Percentiles rank a stretch among this genome's conserved stretches.
Conservation (phyloP, 1,140 invertebrate species). For the Drosophila ercepeae region DNA sequence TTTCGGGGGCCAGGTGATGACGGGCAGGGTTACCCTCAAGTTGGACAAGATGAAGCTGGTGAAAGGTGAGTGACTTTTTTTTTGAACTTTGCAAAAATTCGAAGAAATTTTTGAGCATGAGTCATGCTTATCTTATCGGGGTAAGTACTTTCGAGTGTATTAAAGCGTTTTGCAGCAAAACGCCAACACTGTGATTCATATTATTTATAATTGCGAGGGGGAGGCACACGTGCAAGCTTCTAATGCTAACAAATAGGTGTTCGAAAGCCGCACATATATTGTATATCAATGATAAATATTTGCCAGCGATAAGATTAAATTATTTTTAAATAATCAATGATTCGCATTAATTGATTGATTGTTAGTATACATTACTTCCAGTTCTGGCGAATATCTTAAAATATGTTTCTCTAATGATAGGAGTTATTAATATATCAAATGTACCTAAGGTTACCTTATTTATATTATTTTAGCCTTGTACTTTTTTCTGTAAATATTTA, state of each 20-base stretch:
- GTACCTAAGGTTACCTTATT: too few species aligned
- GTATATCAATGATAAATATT: conserved; percentile 32
- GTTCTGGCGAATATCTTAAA: not conserved
- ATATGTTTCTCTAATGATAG: not conserved
- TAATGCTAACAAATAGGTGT: conserved; percentile 7
- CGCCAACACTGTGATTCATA: conserved; percentile 36
- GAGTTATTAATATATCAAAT: too few species aligned
- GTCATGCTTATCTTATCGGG: conserved; percentile 49
- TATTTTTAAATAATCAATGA: conserved; percentile 56
- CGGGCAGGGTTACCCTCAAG: conserved; percentile 83
- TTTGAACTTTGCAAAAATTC: not conserved
- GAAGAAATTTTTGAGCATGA: conserved; percentile 23
- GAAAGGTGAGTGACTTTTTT: conserved; percentile 62
- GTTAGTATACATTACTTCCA: not conserved
- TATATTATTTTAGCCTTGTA: not conserved
- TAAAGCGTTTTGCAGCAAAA: conserved; percentile 24
- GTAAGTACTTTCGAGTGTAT: conserved; percentile 15
- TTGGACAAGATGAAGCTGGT: conserved; percentile 84
- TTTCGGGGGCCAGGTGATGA: conserved; percentile 84
- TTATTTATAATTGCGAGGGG: conserved; percentile 29
- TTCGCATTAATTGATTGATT: conserved; percentile 35
- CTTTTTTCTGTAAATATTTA: conserved; percentile 1
- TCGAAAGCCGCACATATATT: conserved; percentile 4
- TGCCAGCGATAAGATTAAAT: conserved; percentile 40
- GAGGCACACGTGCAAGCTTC: conserved; percentile 35